phyloP scores from a whole-genome alignment of 2,888 invertebrate genomes.

The Corythucha ciliata region DNA sequence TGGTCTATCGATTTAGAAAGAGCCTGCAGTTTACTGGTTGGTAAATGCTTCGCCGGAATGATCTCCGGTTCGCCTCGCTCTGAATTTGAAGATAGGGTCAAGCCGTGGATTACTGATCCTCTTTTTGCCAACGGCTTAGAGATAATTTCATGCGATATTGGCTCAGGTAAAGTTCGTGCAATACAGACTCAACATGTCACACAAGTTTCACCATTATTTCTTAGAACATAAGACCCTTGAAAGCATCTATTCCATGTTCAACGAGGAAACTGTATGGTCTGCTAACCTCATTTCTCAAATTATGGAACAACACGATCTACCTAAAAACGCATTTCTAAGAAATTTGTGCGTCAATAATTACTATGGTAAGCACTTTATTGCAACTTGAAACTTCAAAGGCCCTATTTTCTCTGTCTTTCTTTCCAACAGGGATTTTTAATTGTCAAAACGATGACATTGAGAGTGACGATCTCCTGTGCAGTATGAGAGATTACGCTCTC shows the following conservation, averaged over 20 bases:
- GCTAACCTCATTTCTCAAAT: too few species aligned
- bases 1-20: slow-evolving; percentile 54
- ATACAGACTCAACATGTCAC: not conserved
- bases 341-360: too few species aligned
- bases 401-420: too few species aligned
- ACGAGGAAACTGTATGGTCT: too few species aligned
- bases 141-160: slow-evolving; percentile 34
- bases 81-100: slow-evolving; percentile 42
- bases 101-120: slow-evolving; percentile 44
- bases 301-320: too few species aligned
- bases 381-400: too few species aligned
- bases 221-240: too few species aligned
- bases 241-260: too few species aligned
- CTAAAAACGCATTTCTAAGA: too few species aligned
- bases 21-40: slow-evolving; percentile 51
- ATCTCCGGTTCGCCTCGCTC: slow-evolving; percentile 45
- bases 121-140: slow-evolving; percentile 42
- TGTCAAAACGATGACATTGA: too few species aligned
- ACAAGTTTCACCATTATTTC: not conserved
- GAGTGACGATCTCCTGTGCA: slow-evolving; percentile 24
- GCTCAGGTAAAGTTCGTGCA: slow-evolving; percentile 21
- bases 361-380: too few species aligned
- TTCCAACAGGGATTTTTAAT: too few species aligned
- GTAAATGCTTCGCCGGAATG: slow-evolving; percentile 49
- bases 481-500: slow-evolving; percentile 29